Percentiles rank a stretch among this genome's conserved stretches.
These are phyloP conservation scores for Alethe castanea DNA, from an alignment of 2,113 vertebrate species.

Conservation along the genomic window DNA sequence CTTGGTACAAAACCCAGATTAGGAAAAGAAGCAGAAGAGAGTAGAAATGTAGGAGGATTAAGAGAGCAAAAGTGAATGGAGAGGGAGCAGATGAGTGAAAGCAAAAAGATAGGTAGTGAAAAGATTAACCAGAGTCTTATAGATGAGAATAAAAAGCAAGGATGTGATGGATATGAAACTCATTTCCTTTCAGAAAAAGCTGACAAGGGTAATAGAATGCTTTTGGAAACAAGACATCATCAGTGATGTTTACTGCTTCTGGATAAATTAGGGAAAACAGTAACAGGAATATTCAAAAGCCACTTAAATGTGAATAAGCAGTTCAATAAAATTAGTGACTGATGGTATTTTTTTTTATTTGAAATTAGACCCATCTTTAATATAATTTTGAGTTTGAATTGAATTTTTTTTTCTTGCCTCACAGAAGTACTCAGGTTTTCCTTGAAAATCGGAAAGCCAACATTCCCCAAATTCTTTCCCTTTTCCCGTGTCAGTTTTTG, in stretches of 20 bases:
- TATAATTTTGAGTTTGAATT: not conserved
- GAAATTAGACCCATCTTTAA: not conserved
- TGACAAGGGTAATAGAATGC: not conserved
- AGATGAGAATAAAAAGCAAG: not conserved
- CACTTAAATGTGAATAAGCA: not conserved
- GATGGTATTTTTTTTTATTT: not conserved
- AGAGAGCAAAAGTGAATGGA: not conserved
- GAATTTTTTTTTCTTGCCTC: not conserved
- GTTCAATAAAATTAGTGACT: not conserved
- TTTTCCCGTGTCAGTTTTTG: not conserved
- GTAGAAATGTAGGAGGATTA: not conserved
- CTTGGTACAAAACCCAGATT: not conserved
- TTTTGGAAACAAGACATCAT: not conserved
- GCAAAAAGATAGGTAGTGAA: not conserved
- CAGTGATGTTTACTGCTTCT: not conserved
- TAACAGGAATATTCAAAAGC: not conserved
- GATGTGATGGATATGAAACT: not conserved
- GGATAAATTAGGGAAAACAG: not conserved
- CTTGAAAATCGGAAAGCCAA: not conserved
- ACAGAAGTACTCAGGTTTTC: not conserved
- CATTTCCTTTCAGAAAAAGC: constrained; percentile 17
- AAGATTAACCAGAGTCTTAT: not conserved
- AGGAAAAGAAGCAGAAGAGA: not conserved
- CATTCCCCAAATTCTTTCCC: not conserved
- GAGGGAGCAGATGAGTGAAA: not conserved